Base-by-base conservation (phyloP, 2,113 vertebrate species). In the Ctenodactylus gundi region DNA sequence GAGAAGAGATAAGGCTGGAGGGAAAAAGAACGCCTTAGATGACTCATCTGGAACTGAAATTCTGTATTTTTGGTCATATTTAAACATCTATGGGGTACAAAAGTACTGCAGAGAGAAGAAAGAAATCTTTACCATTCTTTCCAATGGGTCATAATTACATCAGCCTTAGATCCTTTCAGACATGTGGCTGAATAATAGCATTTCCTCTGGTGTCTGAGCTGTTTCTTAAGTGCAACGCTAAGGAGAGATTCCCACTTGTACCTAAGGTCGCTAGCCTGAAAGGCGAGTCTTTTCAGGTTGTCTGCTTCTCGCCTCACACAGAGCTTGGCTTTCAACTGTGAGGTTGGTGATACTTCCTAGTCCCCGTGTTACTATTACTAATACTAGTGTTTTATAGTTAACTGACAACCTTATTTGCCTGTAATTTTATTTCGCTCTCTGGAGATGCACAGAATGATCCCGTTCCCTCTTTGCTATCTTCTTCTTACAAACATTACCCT, bases 261-360 rank as follows among this genome's bases (percentile, higher is more conserved):
- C 1, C 14, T 29, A 85, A 84, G 4, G 80, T 92, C 25, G n/a
- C 29, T 36, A 46, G 10, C 44, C 7, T 53, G 88, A 51, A 27
- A 62, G 23, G 15, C 72, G 6, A 3, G 31, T 39, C 36, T 58
- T 27, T 13, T 34, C 2, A 80, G 7, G 2, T 62, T 18, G 39
- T 53, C 11, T 34, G 64, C 0, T 55, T 2, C 10, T 57, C 4
- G 4, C 60, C 23, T 44, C 9, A 53, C 4, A 49, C 0, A 29
- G n/a, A 13, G 44, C n/a, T 85, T 14, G 12, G 4, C 36, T 64
- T 7, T 76, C 34, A 49, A 36, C 7, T 51, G 14, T 4, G 6
- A 39, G 39, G 53, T 34, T 67, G n/a, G 14, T 80, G 23, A 81
- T 81, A 51, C 34, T 53, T 39, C 14, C 21, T 3, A 2, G 5